Base-by-base conservation (phyloP, 1,140 invertebrate species). In the Plectus sambesii region DNA sequence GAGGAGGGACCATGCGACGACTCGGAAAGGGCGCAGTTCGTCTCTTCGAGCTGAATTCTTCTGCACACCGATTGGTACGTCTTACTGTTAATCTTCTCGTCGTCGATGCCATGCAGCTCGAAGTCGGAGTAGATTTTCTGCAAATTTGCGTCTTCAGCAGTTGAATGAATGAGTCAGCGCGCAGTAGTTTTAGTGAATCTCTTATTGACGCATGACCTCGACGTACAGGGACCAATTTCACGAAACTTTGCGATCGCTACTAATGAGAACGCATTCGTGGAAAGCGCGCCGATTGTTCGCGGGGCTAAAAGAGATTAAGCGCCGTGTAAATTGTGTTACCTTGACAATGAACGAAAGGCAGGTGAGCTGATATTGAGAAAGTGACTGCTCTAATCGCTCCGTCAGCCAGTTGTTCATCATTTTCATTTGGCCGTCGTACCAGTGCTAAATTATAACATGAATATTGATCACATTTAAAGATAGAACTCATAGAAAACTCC, bases 91-190 rank as follows among this genome's bases (percentile, higher is more conserved):
- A 99, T 74, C 72, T 88, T 87, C 69, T 97, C 89, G 66, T 97
- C 92, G 70, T 89, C 86, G 17, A 98, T 88, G 51, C 93, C 92
- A 77, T 98, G 92, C 44, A 98, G 78, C 74, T 97, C 92, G 74
- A 97, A 98, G 72, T 97, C 92, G 19, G 87, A 87, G 74, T 93
- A 96, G 65, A 96, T 81, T 84, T 98, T 99, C 85, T 96, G 70
- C 38, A 77, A 69, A 75, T 53, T n/a, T n/a, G n/a, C n/a, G n/a
- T 25, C 42, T 22, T 26, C 4, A 19, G 4, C 2, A 49, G n/a
- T n/a, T n/a, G n/a, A n/a, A n/a, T n/a, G n/a, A n/a, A n/a, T n/a
- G n/a, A n/a, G n/a, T n/a, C n/a, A n/a, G 17, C 20, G 12, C 33
- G 2, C 15, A 25, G 40, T 1, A 44, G 30, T 5, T 47, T 26